Conservation (phyloP, 92 coral and sea anemone species). For the Parazoanthus darwini region DNA sequence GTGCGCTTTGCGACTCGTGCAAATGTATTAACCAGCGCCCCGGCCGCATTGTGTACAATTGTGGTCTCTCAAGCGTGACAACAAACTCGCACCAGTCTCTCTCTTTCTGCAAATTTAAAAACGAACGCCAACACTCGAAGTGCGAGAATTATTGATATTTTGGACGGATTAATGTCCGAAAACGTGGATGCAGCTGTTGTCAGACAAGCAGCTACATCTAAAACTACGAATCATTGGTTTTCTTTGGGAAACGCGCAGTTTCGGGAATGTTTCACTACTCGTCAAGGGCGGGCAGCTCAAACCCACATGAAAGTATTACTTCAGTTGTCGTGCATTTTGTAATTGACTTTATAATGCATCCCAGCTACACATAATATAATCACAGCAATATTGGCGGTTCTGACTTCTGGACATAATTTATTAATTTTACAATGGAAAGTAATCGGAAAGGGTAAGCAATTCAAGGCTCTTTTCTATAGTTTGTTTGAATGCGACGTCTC, state of each 20-base stretch:
- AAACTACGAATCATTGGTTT: not conserved
- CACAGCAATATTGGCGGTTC: too few species aligned
- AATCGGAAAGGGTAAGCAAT: constrained; percentile 6
- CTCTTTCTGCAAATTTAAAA: not conserved
- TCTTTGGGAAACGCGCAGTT: not conserved
- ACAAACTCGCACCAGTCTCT: not conserved
- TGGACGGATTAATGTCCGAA: constrained; percentile 3
- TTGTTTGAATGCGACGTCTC: not conserved
- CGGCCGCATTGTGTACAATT: too few species aligned
- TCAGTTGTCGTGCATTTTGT: constrained; percentile 2
- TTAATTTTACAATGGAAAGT: constrained; percentile 2
- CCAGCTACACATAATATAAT: not conserved
- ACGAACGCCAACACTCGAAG: not conserved
- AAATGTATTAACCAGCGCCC: too few species aligned
- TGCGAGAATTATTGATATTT: not conserved
- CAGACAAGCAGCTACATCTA: not conserved
- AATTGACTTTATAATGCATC: not conserved
- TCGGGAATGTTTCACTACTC: not conserved
- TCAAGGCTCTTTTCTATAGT: not conserved
- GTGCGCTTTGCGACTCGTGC: too few species aligned
- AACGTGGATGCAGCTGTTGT: constrained; percentile 9
- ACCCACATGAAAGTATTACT: not conserved
- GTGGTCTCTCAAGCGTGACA: not conserved
- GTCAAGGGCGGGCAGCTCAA: constrained; percentile 12
- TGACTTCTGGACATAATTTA: not conserved